Conservation (phyloP, 1,140 invertebrate species). For the Oedothorax gibbosus region DNA sequence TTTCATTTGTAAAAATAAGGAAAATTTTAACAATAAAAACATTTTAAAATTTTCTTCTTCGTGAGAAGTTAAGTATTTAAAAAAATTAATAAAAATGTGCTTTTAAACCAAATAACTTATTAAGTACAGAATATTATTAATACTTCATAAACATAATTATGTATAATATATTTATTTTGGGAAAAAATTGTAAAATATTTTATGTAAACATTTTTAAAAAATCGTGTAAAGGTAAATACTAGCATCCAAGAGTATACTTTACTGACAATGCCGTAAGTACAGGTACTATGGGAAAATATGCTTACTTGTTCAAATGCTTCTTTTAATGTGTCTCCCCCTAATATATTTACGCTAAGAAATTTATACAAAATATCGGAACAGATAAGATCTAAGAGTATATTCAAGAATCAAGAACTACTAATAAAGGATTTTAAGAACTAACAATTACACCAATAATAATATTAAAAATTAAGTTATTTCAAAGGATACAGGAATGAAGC, state of each 20-base stretch:
- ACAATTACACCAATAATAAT: neutral
- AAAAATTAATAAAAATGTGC: no score
- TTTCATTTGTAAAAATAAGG: no score
- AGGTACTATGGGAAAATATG: neutral
- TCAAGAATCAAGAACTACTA: neutral
- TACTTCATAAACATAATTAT: neutral
- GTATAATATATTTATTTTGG: neutral
- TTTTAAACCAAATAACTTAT: neutral
- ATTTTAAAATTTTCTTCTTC: no score
- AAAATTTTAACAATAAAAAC: no score
- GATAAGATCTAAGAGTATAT: neutral
- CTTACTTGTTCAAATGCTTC: slow-evolving; percentile 90
- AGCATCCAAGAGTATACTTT: neutral
- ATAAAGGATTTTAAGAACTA: neutral
- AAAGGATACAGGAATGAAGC: slow-evolving; percentile 67
- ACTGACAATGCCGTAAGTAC: neutral
- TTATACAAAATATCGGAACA: neutral
- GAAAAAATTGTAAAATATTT: neutral
- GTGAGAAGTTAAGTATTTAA: no score
- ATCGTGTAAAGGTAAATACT: neutral
- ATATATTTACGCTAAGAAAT: slow-evolving; percentile 68
- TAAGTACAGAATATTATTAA: neutral
- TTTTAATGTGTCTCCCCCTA: slow-evolving; percentile 86
- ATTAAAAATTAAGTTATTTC: slow-evolving; percentile 24
- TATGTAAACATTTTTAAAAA: neutral